Evolutionary conservation across 1,140 invertebrate genomes (phyloP), one percentile per base, ranked within the genome.

Genomic region (Drosophila sechellia): DNA sequence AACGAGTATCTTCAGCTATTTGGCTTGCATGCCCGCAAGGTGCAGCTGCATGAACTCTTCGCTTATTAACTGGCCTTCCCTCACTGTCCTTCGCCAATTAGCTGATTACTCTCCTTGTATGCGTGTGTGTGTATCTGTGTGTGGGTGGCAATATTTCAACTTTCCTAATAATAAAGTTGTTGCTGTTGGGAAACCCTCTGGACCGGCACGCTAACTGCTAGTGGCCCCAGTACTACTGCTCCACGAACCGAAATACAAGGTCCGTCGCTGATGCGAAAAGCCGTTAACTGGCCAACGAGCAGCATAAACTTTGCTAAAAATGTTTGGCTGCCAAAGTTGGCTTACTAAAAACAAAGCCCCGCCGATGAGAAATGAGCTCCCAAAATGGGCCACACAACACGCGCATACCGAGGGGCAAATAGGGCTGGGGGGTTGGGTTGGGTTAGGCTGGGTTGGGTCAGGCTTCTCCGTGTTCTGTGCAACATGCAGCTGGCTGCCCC

Each of bases 271-370:
- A 76, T 85, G 73, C 63, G 78, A 86, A 85, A 81, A 81, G 75
- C 79, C 78, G 61, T 86, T 86, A 86, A 81, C 78, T 79, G 74
- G 59, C 81, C 83, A 77, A 86, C 73, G 56, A 77, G 77, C 63
- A 61, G 58, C 61, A 66, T 63, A 77, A 85, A 85, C 55, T 85
- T 77, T 77, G 73, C 73, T 69, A 77, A 77, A 77, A 77, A 77
- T 77, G 74, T 77, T 86, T 86, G 74, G 49, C 77, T 81, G 71
- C 53, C 57, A 53, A 79, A 84, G 76, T 84, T 84, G 75, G 43
- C 22, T 55, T 50, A 46, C 68, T 65, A 73, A 86, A 85, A 85
- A 81, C 78, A 87, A 86, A 85, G 68, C 63, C 40, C 56, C 79
- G 70, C 73, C 81, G 66, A 77, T 77, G 81, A 86, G 74, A 81